Conservation (phyloP, 1,140 invertebrate species). For the Pseudachorutes palmiensis region DNA sequence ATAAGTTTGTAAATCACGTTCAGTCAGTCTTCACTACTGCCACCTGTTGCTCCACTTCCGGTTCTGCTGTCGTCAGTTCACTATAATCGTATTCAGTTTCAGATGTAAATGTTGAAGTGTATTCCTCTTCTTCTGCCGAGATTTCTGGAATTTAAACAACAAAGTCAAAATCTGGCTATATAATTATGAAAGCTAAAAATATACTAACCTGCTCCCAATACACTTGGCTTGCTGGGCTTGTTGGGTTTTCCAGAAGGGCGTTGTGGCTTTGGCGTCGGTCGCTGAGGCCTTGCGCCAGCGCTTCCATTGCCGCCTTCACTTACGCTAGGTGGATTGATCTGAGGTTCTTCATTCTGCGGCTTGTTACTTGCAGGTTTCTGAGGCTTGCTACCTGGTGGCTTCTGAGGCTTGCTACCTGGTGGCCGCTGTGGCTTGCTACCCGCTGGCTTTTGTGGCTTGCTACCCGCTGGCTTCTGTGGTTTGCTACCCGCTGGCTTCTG, state of each 20-base stretch:
- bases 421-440: not conserved
- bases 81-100: too few relatives aligned
- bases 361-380: conserved; percentile 5
- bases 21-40: too few relatives aligned
- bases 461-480: not conserved
- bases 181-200: not conserved
- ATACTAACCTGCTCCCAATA: not conserved
- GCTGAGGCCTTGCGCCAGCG: not conserved
- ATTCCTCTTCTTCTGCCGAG: not conserved
- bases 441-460: not conserved
- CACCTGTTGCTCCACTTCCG: too few relatives aligned
- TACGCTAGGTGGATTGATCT: too few relatives aligned
- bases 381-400: conserved; percentile 6
- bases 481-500: conserved; percentile 5
- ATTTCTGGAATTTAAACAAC: not conserved
- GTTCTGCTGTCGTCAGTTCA: too few relatives aligned
- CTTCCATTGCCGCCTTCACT: too few relatives aligned
- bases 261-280: not conserved
- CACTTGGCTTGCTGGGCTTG: not conserved
- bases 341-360: too few relatives aligned
- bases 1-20: too few relatives aligned
- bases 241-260: not conserved
- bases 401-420: conserved; percentile 8
- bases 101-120: too few relatives aligned
- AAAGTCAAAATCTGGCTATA: not conserved